These are phyloP conservation scores for Zeugodacus cucurbitae DNA, from an alignment of 1,140 invertebrate species.

Conservation along the genomic window DNA sequence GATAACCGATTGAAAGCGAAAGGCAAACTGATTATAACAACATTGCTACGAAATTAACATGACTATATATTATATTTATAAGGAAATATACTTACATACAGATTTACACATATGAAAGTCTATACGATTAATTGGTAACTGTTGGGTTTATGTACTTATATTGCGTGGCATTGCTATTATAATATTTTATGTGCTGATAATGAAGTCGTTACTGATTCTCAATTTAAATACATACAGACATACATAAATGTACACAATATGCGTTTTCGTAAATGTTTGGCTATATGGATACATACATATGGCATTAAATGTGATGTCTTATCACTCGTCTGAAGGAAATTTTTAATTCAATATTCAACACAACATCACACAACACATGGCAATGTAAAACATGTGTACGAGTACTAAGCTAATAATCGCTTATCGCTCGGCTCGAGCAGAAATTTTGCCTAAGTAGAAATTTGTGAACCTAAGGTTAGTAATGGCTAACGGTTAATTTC, in stretches of 20 bases:
- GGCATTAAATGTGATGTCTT: neutral
- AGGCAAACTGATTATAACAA: neutral
- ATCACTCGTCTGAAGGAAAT: neutral
- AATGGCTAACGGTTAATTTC: neutral
- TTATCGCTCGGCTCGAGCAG: neutral
- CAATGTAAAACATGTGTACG: neutral
- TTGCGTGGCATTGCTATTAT: neutral
- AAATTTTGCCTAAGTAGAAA: neutral
- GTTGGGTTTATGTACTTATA: neutral
- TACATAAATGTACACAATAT: neutral
- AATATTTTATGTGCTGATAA: neutral
- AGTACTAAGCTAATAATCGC: neutral
- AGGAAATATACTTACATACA: neutral
- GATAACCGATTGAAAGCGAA: slow-evolving; percentile 20
- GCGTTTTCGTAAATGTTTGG: neutral
- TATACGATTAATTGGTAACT: neutral
- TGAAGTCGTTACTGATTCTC: neutral
- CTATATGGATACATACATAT: neutral
- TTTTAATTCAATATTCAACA: neutral
- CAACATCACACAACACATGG: neutral
- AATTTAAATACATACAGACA: neutral
- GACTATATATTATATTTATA: neutral
- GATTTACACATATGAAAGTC: neutral
- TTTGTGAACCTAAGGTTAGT: neutral
- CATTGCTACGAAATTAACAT: neutral